A percentile compares a stretch with the other conserved stretches of the same genome.
phyloP scores from a whole-genome alignment of 92 coral and sea anemone genomes.

The Chrysogorgia sp. region DNA sequence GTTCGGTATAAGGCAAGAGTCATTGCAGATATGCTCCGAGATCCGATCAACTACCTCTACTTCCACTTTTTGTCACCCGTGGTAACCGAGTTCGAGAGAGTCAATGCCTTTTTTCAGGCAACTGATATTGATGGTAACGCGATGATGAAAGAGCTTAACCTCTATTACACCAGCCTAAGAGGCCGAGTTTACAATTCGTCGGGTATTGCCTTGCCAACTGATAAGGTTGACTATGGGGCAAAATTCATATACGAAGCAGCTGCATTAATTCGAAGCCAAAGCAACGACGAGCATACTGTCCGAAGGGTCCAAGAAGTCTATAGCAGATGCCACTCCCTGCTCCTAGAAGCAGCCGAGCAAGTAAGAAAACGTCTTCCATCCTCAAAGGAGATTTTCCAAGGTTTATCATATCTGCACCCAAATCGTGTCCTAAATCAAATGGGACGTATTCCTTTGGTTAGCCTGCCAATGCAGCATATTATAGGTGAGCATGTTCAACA shows the following conservation, averaged over 20 bases:
- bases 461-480: constrained; percentile 12
- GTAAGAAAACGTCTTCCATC: constrained; percentile 23
- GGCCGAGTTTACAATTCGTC: neutral
- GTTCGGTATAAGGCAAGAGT: constrained; percentile 1
- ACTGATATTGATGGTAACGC: constrained; percentile 14
- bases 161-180: constrained; percentile 11
- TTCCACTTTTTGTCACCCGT: neutral
- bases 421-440: neutral
- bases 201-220: constrained; percentile 10
- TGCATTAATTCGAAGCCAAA: constrained; percentile 1
- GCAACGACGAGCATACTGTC: constrained; percentile 11
- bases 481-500: constrained; percentile 2
- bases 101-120: constrained; percentile 9
- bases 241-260: constrained; percentile 10
- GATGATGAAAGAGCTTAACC: constrained; percentile 14
- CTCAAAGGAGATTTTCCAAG: constrained; percentile 10
- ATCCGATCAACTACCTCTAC: constrained; percentile 3
- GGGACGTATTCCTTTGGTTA: constrained; percentile 9
- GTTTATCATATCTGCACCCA: neutral
- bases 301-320: constrained; percentile 7
- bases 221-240: neutral
- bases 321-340: constrained; percentile 15
- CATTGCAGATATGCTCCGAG: constrained; percentile 9
- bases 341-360: constrained; percentile 20
- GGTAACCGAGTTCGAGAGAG: constrained; percentile 8